Evolutionary conservation across 2,888 invertebrate species (phyloP), one percentile per base, ranked within the genome.

Genomic region (Drosophila pseudotalamancana): DNA sequence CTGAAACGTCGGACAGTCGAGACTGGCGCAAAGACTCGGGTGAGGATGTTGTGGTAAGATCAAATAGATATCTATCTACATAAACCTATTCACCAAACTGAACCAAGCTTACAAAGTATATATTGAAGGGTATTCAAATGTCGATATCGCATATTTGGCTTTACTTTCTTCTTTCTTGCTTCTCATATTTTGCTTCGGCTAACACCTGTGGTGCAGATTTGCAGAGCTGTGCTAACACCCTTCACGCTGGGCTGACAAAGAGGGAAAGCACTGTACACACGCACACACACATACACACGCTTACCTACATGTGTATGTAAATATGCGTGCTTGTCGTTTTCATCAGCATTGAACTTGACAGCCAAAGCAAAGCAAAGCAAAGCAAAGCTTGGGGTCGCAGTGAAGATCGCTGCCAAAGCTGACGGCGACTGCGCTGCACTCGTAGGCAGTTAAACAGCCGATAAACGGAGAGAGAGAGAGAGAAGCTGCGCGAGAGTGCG

Each of bases 311-410:
- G 2, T 6, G 9, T 5, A 31, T 12, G n/a, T 16, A 9, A 23
- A 3, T 16, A n/a, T 18, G 12, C 6, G 21, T 14, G 21, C 8
- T 6, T 19, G 8, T 27, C 23, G 31, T 21, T 43, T 48, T 39
- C 53, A 37, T 60, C 23, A 46, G 39, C 62, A 74, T 69, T 70
- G 75, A 72, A 72, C 75, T 74, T 72, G 72, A 55, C 55, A 32
- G 49, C 11, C 27, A 29, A 56, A 46, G 50, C 50, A 40, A 27
- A n/a, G n/a, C n/a, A n/a, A n/a, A n/a, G n/a, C n/a, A n/a, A n/a
- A n/a, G n/a, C n/a, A n/a, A n/a, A 29, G 29, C 23, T n/a, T 23
- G 23, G 18, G 14, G 32, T 42, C 18, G n/a, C 18, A 43, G 29
- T 34, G 11, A 29, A 37, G 37, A n/a, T n/a, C n/a, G n/a, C n/a